A percentile compares a stretch with the other conserved stretches of the same genome.
Conservation (phyloP, 2,888 invertebrate species). For the Tupiocoris notatus region DNA sequence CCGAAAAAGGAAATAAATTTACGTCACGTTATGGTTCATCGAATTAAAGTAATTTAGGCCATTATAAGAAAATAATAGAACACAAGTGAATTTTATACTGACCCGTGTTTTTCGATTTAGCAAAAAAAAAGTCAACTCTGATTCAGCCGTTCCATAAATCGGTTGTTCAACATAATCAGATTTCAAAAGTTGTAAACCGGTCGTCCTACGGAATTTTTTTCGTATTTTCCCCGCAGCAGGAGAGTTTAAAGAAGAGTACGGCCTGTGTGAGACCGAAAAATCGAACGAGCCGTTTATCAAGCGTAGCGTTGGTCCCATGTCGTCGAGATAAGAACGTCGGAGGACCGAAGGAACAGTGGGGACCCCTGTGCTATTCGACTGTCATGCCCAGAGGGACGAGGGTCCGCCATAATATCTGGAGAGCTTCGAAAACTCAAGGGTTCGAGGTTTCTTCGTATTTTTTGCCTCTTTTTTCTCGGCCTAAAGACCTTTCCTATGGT, state of each 20-base stretch:
- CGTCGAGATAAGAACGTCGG: background rate
- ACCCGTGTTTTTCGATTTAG: too few relatives aligned
- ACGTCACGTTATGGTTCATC: too few relatives aligned
- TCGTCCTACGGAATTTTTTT: background rate
- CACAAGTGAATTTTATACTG: too few relatives aligned
- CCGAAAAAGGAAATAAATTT: too few relatives aligned
- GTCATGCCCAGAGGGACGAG: background rate
- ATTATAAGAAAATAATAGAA: too few relatives aligned
- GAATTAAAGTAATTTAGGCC: too few relatives aligned
- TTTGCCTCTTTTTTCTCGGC: too few relatives aligned
- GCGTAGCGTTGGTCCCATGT: background rate
- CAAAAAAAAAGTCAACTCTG: too few relatives aligned
- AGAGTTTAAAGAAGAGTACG: background rate
- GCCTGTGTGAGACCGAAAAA: background rate
- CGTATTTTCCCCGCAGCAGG: background rate
- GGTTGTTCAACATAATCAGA: background rate
- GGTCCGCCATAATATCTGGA: background rate
- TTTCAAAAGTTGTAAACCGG: background rate
- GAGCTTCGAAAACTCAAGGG: background rate
- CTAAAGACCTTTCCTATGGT: too few relatives aligned
- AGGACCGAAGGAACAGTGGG: background rate
- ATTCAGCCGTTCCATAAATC: too few relatives aligned
- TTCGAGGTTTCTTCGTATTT: background rate
- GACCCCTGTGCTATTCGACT: background rate
- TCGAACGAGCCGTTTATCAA: background rate